Evolutionary conservation across 1,140 invertebrate genomes (phyloP), one percentile per base, ranked within the genome.

Genomic region (Gryon sp.): DNA sequence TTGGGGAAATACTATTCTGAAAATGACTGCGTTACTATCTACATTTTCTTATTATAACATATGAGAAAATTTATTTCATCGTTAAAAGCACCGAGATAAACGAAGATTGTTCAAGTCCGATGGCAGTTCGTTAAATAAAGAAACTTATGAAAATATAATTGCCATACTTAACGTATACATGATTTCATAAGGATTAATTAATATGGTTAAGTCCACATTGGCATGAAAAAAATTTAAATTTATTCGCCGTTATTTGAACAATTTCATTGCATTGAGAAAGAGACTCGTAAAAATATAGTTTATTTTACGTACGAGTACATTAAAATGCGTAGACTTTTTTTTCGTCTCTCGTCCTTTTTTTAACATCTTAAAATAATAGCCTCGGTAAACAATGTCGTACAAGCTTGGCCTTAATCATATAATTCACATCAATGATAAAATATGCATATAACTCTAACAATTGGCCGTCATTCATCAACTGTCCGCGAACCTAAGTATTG

Each of bases 1-100:
- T 40, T 57, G 11, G 65, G 65, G 18, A 75, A 66, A 59, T 5
- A 36, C 46, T 52, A 65, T 76, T 69, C 45, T 59, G 41, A 70
- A 48, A 69, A 59, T 43, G 32, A 63, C 52, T 28, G 50, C 40
- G 28, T 26, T 34, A 50, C 14, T 28, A 53, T 52, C 16, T 55
- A 22, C 55, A 48, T 73, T 73, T 73, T 41, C 59, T 46, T 45
- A 53, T 62, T 55, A 36, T 59, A 59, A 50, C 24, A 30, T 26
- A 30, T n/a, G 24, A 19, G 32, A 48, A 48, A 38, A 45, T 68
- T n/a, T 40, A 40, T 32, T 40, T 50, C 52, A n/a, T 20, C 24
- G 32, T 36, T 65, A 43, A 28, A 53, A 2, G 12, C 30, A 4
- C 3, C n/a, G 4, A 18, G 36, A 41, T 15, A 26, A 16, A n/a